These are phyloP conservation scores for Drosophila arizonae DNA, from an alignment of 1,140 invertebrate genomes.

Conservation along the genomic window DNA sequence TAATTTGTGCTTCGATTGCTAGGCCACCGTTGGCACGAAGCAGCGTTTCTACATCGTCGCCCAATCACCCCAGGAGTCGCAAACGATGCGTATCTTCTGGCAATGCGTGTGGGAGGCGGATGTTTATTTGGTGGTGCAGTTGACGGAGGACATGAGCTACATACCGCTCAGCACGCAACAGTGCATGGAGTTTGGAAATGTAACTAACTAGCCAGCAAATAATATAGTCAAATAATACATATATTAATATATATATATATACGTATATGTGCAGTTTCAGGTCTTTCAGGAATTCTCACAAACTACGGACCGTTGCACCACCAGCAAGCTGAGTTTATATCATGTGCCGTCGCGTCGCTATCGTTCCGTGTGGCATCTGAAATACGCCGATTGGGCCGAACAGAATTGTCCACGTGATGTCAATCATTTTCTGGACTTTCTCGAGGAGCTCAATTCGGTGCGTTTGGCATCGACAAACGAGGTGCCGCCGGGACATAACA, in stretches of 20 bases:
- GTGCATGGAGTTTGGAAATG: slow-evolving; percentile 84
- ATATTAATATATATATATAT: no score
- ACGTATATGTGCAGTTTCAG: slow-evolving; percentile 85
- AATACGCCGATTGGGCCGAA: slow-evolving; percentile 91
- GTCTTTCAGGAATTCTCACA: slow-evolving; percentile 87
- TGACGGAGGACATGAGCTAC: slow-evolving; percentile 86
- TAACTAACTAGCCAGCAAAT: slow-evolving; percentile 50
- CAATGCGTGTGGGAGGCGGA: slow-evolving; percentile 94
- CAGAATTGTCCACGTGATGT: slow-evolving; percentile 87
- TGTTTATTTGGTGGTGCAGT: slow-evolving; percentile 90
- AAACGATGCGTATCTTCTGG: slow-evolving; percentile 88
- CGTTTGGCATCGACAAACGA: slow-evolving; percentile 88
- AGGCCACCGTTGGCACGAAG: slow-evolving; percentile 89
- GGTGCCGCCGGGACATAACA: slow-evolving; percentile 87
- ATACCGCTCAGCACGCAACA: slow-evolving; percentile 85
- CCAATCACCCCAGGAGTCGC: slow-evolving; percentile 86
- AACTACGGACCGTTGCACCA: slow-evolving; percentile 85
- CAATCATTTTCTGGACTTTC: slow-evolving; percentile 89
- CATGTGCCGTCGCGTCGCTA: slow-evolving; percentile 84
- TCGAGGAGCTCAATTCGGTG: slow-evolving; percentile 93
- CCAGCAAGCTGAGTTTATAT: slow-evolving; percentile 85
- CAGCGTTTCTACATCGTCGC: slow-evolving; percentile 93
- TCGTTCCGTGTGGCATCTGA: slow-evolving; percentile 91
- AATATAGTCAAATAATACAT: background rate
- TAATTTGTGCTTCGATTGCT: background rate